Evolutionary conservation across 2,797 vertebrate species (phyloP).

Genomic region (Pangasius krempfi): DNA sequence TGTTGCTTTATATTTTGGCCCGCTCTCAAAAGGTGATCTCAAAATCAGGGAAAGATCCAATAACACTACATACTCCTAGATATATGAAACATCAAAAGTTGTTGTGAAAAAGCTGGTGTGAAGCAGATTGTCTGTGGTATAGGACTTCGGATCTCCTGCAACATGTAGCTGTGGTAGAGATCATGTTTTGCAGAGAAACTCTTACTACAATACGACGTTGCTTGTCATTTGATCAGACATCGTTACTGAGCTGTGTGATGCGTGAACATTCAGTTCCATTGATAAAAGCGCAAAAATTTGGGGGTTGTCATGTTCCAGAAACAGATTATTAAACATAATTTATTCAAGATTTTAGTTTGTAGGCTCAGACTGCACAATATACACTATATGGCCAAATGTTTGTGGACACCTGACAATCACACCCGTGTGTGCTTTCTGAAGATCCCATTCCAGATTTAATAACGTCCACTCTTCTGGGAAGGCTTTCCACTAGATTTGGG

Average conservation of each 20-base stretch:
- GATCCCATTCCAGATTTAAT: not conserved
- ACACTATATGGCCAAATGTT: not conserved
- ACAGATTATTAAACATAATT: not conserved
- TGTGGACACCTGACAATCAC: not conserved
- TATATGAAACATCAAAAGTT: not conserved
- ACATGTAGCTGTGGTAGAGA: not conserved
- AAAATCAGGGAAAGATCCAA: not conserved
- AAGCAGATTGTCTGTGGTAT: slow-evolving; percentile 3
- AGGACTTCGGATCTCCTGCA: not conserved
- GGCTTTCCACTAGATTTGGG: not conserved
- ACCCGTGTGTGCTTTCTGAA: not conserved
- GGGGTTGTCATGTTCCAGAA: not conserved
- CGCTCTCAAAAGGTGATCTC: not conserved
- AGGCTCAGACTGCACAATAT: not conserved
- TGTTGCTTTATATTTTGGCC: not conserved
- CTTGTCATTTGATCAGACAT: not conserved
- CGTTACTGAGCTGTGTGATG: not conserved
- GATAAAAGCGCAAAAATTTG: not conserved
- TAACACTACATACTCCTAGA: not conserved
- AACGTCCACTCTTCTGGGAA: not conserved
- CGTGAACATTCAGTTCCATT: not conserved
- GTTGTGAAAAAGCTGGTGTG: slow-evolving; percentile 14
- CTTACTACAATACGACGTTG: not conserved
- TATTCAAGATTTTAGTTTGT: not conserved
- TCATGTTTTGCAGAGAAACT: not conserved